Base-by-base conservation (phyloP, 37 sponge, comb jelly and placozoan genomes). In the Beroe ovata region DNA sequence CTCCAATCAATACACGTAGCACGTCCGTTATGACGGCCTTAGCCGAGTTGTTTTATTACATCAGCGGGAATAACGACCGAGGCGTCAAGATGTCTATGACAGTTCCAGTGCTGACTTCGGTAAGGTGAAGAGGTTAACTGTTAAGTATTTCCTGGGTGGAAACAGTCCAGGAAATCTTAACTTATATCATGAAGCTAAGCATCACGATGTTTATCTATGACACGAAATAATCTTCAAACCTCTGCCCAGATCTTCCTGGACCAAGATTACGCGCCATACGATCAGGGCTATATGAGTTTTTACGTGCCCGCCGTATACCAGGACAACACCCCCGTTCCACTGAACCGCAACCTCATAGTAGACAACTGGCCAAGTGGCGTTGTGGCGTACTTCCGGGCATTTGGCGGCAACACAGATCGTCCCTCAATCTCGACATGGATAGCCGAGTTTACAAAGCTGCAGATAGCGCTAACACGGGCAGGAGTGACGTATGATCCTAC, bases 291-390 rank as follows among this genome's bases (percentile, higher is more conserved):
- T 22, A 77, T 77, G 84, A n/a, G n/a, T n/a, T 77, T 77, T 58
- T 77, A 77, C 47, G 14, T 77, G 36, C 47, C 47, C 1, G 41
- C 84, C 21, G 84, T 4, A n/a, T 22, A 25, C 54, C 84, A 77
- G 47, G 54, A 0, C 22, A 6, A 8, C 29, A 23, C 84, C 6
- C 84, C 84, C 19, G n/a, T 58, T 23, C 84, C 84, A 23, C 8
- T n/a, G 0, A 35, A 77, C 28, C 28, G 1, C 0, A 22, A 21
- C 3, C 54, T 77, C 8, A 3, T 19, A 1, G 28, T 39, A 6
- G 84, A 42, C 8, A 38, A 16, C 29, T 42, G 47, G 84, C 54
- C 38, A 14, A 58, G 20, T 0, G 54, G 0, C 16, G 32, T 77
- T 14, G 47, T 22, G n/a, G n/a, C n/a, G n/a, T 77, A 77, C 84